Conservation (phyloP, 2,888 invertebrate species). For the Antitype chi region DNA sequence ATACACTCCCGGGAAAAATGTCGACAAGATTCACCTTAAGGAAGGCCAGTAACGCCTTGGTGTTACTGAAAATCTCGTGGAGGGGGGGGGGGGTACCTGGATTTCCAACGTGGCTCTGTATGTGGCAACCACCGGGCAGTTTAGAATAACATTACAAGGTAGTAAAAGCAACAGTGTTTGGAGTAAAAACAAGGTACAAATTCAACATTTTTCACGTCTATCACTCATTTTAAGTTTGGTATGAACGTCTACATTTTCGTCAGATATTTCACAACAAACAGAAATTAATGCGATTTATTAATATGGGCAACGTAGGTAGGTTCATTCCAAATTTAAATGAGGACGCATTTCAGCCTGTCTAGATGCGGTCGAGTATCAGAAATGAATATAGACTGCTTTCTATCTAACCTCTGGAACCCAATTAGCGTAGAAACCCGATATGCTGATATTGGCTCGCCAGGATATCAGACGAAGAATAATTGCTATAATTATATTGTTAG, state of each 20-base stretch:
- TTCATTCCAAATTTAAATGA: background rate
- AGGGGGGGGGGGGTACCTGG: no score
- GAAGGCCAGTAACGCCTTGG: no score
- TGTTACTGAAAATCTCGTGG: no score
- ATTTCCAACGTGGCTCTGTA: no score
- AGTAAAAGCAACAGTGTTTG: background rate
- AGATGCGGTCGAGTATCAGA: background rate
- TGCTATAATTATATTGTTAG: background rate
- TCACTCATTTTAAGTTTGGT: background rate
- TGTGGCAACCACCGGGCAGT: no score
- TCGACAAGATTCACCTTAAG: no score
- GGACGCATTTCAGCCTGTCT: background rate
- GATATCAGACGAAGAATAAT: slow-evolving; percentile 7
- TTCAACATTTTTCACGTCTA: background rate
- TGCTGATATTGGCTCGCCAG: background rate
- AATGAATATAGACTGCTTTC: background rate
- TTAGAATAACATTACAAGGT: background rate
- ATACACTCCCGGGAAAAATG: no score
- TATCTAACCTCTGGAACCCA: slow-evolving; percentile 12
- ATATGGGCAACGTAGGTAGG: background rate
- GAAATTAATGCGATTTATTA: background rate
- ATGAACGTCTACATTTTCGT: background rate
- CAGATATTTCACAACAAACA: background rate
- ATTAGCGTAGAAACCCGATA: slow-evolving; percentile 18
- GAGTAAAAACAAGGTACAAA: background rate